These are phyloP conservation scores for Anser cygnoides DNA, from an alignment of 2,113 vertebrate species.

Conservation along the genomic window DNA sequence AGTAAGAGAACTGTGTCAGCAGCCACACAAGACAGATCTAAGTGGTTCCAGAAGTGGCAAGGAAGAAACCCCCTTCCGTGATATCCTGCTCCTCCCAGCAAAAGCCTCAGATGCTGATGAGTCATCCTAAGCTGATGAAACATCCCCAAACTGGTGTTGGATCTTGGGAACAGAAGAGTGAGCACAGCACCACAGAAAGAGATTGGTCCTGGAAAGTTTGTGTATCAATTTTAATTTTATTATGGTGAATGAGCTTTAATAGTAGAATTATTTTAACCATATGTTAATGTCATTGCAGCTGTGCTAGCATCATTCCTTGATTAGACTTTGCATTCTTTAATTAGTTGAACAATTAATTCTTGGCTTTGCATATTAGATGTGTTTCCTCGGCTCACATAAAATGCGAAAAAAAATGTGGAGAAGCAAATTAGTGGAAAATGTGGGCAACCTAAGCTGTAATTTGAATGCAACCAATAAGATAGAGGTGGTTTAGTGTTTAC, in stretches of 20 bases:
- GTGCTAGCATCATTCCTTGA: neutral
- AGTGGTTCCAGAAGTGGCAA: rapidly evolving
- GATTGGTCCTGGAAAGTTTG: neutral
- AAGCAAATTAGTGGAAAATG: neutral
- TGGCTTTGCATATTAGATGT: neutral
- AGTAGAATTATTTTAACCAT: neutral
- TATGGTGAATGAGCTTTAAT: neutral
- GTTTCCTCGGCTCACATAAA: neutral
- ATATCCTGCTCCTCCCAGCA: neutral
- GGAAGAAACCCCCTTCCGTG: neutral
- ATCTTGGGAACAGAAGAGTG: neutral
- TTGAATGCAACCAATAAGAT: neutral
- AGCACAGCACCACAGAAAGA: neutral
- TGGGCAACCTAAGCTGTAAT: neutral
- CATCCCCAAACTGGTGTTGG: rapidly evolving
- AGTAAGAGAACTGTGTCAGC: neutral
- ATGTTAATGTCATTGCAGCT: neutral
- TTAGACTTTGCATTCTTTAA: neutral
- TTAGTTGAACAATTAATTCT: neutral
- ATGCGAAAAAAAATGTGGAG: neutral
- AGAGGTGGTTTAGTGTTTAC: neutral
- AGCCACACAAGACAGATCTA: neutral
- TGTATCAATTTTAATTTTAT: neutral
- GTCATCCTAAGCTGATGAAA: neutral
- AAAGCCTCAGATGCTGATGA: neutral